A percentile compares a stretch with the other conserved stretches of the same genome.
phyloP scores from a whole-genome alignment of 1,140 invertebrate species.

The Prorops nasuta region DNA sequence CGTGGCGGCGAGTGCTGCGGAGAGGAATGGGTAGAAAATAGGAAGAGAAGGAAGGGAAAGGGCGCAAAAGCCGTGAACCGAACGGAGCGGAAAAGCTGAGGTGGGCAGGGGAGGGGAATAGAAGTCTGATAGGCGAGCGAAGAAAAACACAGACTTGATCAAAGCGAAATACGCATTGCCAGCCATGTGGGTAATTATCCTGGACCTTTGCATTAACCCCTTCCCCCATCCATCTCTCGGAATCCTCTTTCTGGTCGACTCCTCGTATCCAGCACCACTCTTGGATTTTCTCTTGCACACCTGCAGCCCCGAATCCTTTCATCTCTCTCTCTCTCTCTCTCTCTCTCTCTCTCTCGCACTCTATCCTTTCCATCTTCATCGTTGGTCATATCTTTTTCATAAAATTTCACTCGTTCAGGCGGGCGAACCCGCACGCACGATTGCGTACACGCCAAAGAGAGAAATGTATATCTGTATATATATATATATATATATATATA shows the following conservation, averaged over 20 bases:
- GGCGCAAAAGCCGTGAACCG: slow-evolving; percentile 12
- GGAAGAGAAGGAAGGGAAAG: slow-evolving; percentile 16
- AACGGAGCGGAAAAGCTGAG: slow-evolving; percentile 11
- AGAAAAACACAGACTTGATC: slow-evolving; percentile 57
- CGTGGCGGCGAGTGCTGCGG: too few relatives aligned
- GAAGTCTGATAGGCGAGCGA: slow-evolving; percentile 48
- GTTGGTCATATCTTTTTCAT: too few relatives aligned
- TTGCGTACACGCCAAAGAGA: too few relatives aligned
- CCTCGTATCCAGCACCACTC: not conserved
- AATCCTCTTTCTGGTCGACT: slow-evolving; percentile 7
- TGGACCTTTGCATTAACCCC: slow-evolving; percentile 52
- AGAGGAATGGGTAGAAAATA: slow-evolving; percentile 22
- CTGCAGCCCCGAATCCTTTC: not conserved
- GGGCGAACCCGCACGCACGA: too few relatives aligned
- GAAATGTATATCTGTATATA: too few relatives aligned
- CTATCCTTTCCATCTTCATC: slow-evolving; percentile 16
- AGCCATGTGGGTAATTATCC: slow-evolving; percentile 57
- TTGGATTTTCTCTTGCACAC: slow-evolving; percentile 1
- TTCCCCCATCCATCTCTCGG: slow-evolving; percentile 23
- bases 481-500: too few relatives aligned
- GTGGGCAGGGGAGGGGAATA: slow-evolving; percentile 24
- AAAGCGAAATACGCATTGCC: slow-evolving; percentile 54
- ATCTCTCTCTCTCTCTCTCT: not conserved
- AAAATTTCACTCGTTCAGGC: too few relatives aligned
- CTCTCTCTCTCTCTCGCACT: slow-evolving; percentile 1